phyloP scores from a whole-genome alignment of 2,113 vertebrate species.

The Cyanoramphus novaezelandiae region DNA sequence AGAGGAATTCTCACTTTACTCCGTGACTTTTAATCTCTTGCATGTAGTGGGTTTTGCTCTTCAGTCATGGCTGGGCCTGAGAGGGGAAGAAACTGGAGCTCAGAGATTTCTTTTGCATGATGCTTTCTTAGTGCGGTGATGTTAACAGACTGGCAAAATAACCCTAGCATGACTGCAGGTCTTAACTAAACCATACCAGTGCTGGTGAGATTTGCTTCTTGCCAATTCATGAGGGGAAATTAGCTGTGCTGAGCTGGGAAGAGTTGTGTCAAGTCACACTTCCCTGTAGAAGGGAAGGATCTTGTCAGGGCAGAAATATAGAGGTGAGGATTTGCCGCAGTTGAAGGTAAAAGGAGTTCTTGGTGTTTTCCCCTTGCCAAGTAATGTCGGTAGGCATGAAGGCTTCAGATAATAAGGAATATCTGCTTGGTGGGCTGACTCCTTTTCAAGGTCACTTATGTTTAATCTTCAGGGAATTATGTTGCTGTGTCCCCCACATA shows the following conservation, averaged over 20 bases:
- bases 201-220: not conserved
- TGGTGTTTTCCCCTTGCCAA: not conserved
- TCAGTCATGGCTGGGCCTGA: rapidly evolving
- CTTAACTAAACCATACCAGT: not conserved
- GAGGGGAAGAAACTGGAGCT: not conserved
- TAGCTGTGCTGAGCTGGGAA: not conserved
- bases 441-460: rapidly evolving
- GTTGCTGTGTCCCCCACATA: rapidly evolving
- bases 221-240: not conserved
- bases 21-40: not conserved
- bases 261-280: not conserved
- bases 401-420: not conserved
- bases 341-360: not conserved
- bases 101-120: not conserved
- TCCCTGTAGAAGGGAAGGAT: not conserved
- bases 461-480: not conserved
- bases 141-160: not conserved
- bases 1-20: not conserved
- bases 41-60: not conserved
- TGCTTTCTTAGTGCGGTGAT: not conserved
- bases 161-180: not conserved
- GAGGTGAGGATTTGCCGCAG: not conserved
- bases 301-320: not conserved
- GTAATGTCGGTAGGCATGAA: not conserved
- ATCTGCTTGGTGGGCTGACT: not conserved